phyloP scores from a whole-genome alignment of 2,888 invertebrate species.

The Osmoderma eremita region DNA sequence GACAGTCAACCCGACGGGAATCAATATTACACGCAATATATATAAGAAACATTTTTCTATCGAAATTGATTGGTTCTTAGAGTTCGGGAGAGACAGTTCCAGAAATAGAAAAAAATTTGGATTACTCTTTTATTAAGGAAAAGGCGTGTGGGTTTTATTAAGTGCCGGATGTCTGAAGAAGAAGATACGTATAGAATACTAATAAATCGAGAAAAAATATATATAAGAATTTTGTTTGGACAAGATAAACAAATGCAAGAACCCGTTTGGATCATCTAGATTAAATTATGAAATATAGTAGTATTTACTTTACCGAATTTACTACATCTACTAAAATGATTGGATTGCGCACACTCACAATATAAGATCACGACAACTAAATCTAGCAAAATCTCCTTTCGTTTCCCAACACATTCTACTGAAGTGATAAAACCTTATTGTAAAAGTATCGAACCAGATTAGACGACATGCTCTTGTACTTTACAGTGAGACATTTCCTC shows the following conservation, averaged over 20 bases:
- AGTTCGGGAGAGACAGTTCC: constrained; percentile 8
- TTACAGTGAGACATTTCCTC: constrained; percentile 29
- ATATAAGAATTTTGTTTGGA: neutral
- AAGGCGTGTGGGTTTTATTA: constrained; percentile 26
- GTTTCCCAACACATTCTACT: neutral
- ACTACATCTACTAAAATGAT: too few relatives aligned
- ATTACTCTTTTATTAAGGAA: constrained; percentile 25
- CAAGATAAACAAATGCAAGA: too few relatives aligned
- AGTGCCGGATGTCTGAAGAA: constrained; percentile 2
- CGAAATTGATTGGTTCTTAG: constrained; percentile 26
- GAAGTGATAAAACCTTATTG: neutral
- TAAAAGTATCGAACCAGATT: constrained; percentile 17
- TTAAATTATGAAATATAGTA: too few relatives aligned
- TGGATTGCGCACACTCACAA: too few relatives aligned
- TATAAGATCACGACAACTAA: too few relatives aligned
- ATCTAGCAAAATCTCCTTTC: neutral
- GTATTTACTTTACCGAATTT: too few relatives aligned
- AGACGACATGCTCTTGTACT: constrained; percentile 20
- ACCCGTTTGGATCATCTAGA: too few relatives aligned
- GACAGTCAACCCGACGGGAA: constrained; percentile 17
- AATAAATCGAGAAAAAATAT: neutral
- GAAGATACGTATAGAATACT: constrained; percentile 4
- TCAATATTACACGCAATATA: constrained; percentile 29
- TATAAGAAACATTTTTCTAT: constrained; percentile 31
- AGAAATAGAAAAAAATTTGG: constrained; percentile 25